phyloP scores from a whole-genome alignment of 2,888 invertebrate genomes.

The Cryptocheilus praepositus region DNA sequence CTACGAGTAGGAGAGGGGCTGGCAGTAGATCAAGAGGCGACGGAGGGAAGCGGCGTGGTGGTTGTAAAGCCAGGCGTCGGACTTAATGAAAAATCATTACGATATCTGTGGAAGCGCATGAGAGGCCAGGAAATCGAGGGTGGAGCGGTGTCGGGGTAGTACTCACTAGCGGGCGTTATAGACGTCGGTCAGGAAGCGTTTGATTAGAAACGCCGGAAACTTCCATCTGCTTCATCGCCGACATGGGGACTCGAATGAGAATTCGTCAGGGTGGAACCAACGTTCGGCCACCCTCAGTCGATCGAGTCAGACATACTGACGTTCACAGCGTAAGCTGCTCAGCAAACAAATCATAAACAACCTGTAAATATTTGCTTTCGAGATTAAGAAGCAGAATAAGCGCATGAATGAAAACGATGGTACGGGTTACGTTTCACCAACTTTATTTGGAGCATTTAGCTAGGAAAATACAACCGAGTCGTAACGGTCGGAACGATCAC shows the following conservation, averaged over 20 bases:
- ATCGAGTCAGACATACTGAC: too few species aligned
- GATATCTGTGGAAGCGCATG: slow-evolving; percentile 33
- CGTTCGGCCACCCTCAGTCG: too few species aligned
- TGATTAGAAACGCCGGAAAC: slow-evolving; percentile 44
- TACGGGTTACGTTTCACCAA: too few species aligned
- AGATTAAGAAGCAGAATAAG: too few species aligned
- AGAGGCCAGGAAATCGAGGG: slow-evolving; percentile 2
- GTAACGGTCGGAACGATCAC: too few species aligned
- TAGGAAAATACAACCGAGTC: too few species aligned
- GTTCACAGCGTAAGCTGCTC: too few species aligned
- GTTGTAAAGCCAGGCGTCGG: slow-evolving; percentile 24
- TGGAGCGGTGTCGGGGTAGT: background rate
- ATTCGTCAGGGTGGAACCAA: too few species aligned
- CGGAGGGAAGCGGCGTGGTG: background rate
- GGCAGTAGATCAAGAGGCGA: slow-evolving; percentile 2
- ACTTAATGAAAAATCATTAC: slow-evolving; percentile 58
- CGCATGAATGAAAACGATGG: too few species aligned
- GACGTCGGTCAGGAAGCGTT: slow-evolving; percentile 23
- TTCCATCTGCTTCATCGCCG: slow-evolving; percentile 39
- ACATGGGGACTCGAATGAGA: slow-evolving; percentile 1
- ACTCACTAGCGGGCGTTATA: background rate
- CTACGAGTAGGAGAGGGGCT: background rate
- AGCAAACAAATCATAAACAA: too few species aligned
- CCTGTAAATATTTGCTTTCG: too few species aligned
- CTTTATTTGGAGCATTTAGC: too few species aligned